Evolutionary conservation across 2,888 invertebrate species (phyloP), one percentile per base, ranked within the genome.

Genomic region (Phalera bucephala): DNA sequence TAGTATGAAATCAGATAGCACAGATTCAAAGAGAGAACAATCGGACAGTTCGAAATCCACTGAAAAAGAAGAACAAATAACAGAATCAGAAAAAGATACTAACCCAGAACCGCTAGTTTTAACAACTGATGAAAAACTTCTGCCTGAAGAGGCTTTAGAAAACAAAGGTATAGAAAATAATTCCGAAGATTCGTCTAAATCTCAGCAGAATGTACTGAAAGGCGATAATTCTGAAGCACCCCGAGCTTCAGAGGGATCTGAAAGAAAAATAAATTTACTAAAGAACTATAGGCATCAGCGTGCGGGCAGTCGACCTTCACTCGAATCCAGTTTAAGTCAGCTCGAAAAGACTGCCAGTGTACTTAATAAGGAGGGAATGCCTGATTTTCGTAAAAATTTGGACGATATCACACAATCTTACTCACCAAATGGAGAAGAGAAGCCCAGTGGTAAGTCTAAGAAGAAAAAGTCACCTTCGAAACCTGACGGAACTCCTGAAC

Each of bases 331-430:
- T 39, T 54, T 90, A 9, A 85, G 80, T 44, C 84, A 80, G 45
- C 50, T 90, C 35, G 90, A 90, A 49, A 75, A 76, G 45, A 89
- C 90, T 0, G 84, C 90, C 0, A 84, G 80, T 35, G 80, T 82
- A 3, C 59, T 85, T 11, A 85, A 82, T 37, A 86, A 80, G 43
- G 88, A 88, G 35, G 79, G 88, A 2, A 64, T 87, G 61, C 90
- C 90, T 4, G 90, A 87, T 52, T 89, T 90, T 37, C 72, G 90
- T 8, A 84, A 72, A 45, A 89, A 89, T 44, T 70, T 90, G 31
- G 90, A 90, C 36, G 89, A 90, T 48, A 90, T 90, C 22, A 90
- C 90, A 1, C 86, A 89, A 34, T 89, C 90, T 0, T 90, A 90
- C 40, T 88, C 90, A 0, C 89, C 89, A 0, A 76, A 72, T 0